A percentile compares a stretch with the other conserved stretches of the same genome.
These are phyloP conservation scores for Calypte anna DNA, from an alignment of 2,113 vertebrate genomes.

Conservation along the genomic window DNA sequence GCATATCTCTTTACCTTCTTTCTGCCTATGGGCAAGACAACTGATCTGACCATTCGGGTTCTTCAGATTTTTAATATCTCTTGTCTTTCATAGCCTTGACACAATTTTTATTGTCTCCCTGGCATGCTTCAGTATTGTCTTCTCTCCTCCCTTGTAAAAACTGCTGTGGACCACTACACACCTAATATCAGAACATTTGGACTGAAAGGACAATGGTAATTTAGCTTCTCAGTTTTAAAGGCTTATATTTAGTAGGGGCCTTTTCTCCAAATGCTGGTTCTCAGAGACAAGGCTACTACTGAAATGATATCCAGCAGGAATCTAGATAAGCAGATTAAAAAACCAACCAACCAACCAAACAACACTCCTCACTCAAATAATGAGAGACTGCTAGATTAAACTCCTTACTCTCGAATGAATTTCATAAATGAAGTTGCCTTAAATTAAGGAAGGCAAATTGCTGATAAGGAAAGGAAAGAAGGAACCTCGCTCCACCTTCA, in stretches of 20 bases:
- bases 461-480: not conserved
- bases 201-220: not conserved
- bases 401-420: not conserved
- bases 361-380: not conserved
- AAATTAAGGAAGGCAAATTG: not conserved
- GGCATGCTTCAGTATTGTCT: not conserved
- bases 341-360: not conserved
- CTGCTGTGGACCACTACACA: not conserved
- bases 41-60: not conserved
- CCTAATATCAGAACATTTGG: not conserved
- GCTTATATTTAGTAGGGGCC: not conserved
- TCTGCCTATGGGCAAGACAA: not conserved
- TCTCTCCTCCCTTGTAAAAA: not conserved
- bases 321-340: not conserved
- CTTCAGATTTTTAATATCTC: not conserved
- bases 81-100: not conserved
- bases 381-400: not conserved
- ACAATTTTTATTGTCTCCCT: not conserved
- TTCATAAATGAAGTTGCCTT: not conserved
- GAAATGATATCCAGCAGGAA: not conserved
- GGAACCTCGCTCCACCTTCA: not conserved
- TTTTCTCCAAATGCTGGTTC: not conserved
- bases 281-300: not conserved
- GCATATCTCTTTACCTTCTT: not conserved
- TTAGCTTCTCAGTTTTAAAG: not conserved